Evolutionary conservation across 1,140 invertebrate species (phyloP).

Genomic region (Atta colombica): DNA sequence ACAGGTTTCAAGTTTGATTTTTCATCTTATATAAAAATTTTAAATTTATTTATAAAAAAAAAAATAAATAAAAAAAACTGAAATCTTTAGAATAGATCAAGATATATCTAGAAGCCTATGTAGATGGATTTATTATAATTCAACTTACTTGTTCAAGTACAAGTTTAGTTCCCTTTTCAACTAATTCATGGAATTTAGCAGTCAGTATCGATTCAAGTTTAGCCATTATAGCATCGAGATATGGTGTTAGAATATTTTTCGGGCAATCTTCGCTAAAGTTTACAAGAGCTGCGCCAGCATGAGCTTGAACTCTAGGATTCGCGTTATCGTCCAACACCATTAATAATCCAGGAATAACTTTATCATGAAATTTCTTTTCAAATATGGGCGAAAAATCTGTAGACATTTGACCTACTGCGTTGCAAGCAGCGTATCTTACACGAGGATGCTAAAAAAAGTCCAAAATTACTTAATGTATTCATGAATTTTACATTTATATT

Average conservation of each 20-base stretch:
- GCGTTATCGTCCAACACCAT: slow-evolving; percentile 96
- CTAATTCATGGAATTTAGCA: slow-evolving; percentile 97
- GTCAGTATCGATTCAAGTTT: slow-evolving; percentile 97
- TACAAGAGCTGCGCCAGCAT: slow-evolving; percentile 97
- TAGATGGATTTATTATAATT: neutral
- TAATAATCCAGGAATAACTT: slow-evolving; percentile 96
- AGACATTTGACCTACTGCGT: slow-evolving; percentile 99
- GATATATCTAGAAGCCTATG: neutral
- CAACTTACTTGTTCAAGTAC: slow-evolving; percentile 96
- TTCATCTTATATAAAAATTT: neutral
- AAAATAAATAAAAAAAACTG: neutral
- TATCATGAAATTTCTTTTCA: slow-evolving; percentile 99
- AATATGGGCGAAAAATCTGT: slow-evolving; percentile 99
- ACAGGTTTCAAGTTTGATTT: neutral
- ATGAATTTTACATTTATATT: neutral
- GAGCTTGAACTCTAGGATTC: slow-evolving; percentile 97
- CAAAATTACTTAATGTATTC: neutral
- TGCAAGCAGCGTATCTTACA: slow-evolving; percentile 98
- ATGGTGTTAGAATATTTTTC: slow-evolving; percentile 96
- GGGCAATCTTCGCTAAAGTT: slow-evolving; percentile 99
- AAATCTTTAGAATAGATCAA: neutral
- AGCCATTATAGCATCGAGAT: slow-evolving; percentile 96
- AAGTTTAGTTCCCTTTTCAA: slow-evolving; percentile 97
- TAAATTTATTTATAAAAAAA: neutral
- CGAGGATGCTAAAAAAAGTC: slow-evolving; percentile 91